Evolutionary conservation across 2,113 vertebrate genomes (phyloP).

Genomic region (Phylloscopus whistleri): DNA sequence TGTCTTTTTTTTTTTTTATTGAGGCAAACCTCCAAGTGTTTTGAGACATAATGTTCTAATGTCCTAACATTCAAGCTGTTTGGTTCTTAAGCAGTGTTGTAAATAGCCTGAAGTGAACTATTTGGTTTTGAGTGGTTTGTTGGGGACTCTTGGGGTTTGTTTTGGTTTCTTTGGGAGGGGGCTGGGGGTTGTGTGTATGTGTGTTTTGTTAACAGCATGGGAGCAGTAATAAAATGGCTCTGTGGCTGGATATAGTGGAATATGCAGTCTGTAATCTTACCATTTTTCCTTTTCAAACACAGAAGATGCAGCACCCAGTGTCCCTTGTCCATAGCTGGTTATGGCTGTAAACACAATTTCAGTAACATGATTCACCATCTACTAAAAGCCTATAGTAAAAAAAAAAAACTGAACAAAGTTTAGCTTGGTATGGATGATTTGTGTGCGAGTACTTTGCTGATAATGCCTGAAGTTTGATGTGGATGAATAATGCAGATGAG

Average conservation of each 20-base stretch:
- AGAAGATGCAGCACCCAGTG: neutral
- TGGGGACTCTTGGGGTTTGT: neutral
- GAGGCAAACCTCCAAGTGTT: neutral
- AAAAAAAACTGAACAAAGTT: neutral
- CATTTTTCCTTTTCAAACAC: neutral
- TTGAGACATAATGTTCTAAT: neutral
- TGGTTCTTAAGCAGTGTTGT: neutral
- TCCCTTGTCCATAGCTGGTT: neutral
- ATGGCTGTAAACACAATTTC: conserved; percentile 5
- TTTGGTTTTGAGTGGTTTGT: neutral
- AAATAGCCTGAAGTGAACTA: neutral
- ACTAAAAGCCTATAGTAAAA: conserved; percentile 1
- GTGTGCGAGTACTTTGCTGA: neutral
- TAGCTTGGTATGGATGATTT: neutral
- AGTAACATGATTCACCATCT: neutral
- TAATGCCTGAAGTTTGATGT: conserved; percentile 6
- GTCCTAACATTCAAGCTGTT: neutral
- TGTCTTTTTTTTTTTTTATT: neutral
- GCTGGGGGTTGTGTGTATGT: neutral
- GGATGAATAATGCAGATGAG: conserved; percentile 30
- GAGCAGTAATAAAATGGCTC: neutral
- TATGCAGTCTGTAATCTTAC: neutral
- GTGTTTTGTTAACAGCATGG: neutral
- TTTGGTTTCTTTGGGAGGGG: neutral
- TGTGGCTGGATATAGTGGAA: neutral